Evolutionary conservation across 30 jellyfish, hydroid and myxozoan species (phyloP).

Genomic region (Aurelia coerulea): DNA sequence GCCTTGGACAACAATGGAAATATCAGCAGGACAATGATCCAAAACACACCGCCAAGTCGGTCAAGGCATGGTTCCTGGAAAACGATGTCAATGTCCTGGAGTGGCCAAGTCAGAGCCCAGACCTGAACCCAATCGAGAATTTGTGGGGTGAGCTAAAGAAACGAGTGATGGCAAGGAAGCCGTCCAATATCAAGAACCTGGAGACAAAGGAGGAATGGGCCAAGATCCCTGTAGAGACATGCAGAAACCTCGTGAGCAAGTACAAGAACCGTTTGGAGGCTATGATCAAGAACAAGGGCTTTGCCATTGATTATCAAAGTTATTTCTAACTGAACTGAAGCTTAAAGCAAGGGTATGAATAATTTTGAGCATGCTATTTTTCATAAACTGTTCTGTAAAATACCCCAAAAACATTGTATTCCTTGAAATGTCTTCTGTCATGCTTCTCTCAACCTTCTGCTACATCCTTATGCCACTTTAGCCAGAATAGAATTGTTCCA

Average conservation of each 20-base stretch:
- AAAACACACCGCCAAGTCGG: constrained; percentile 26
- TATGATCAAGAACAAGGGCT: not conserved
- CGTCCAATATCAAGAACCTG: not conserved
- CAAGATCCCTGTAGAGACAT: not conserved
- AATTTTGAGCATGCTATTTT: not conserved
- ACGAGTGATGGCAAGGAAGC: constrained; percentile 17
- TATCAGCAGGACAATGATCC: constrained; percentile 36
- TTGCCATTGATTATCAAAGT: constrained; percentile 1
- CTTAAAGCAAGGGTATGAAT: constrained; percentile 15
- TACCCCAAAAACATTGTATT: too few species aligned
- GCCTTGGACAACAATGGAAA: not conserved
- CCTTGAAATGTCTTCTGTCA: too few species aligned
- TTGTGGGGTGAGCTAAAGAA: constrained; percentile 14
- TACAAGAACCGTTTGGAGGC: constrained; percentile 4
- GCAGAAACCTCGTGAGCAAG: not conserved
- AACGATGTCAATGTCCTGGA: constrained; percentile 8
- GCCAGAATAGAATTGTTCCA: too few species aligned
- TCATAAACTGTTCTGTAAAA: too few species aligned
- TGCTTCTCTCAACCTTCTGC: too few species aligned
- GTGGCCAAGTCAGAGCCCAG: constrained; percentile 25
- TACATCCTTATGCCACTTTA: too few species aligned
- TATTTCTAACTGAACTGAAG: not conserved
- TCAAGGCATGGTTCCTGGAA: constrained; percentile 1
- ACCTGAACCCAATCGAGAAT: not conserved
- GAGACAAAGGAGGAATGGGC: constrained; percentile 32